Evolutionary conservation across 2,113 vertebrate genomes (phyloP), one percentile per base, ranked within the genome.

Genomic region (Pampusana beccarii): DNA sequence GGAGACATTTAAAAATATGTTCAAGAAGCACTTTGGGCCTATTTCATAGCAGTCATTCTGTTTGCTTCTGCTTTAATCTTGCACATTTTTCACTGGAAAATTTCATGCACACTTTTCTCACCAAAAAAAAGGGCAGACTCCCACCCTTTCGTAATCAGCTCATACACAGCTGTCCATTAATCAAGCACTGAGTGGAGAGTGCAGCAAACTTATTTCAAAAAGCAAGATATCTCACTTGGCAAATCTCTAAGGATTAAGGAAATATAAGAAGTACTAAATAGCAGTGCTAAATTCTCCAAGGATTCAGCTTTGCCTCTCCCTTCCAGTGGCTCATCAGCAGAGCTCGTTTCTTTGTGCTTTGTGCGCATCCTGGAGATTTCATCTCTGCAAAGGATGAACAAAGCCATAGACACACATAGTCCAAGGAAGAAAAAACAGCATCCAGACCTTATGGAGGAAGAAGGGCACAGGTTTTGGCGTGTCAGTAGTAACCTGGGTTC

Each of bases 11-110:
- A 72, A 80, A 88, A 65, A 84, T 88, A 90, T 84, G 88, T 86
- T 88, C 5, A 44, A 88, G 86, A 92, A 51, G 33, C 48, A 50
- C 77, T 88, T 82, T 60, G 38, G 51, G 36, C 48, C 54, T 61
- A 57, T 94, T 96, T 96, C 2, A 0, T 74, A 53, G 64, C 33
- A 92, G 48, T 56, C 23, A 31, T 66, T 90, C 57, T 69, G 16
- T 86, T 95, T 83, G 66, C 44, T 92, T 88, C 21, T 25, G 71
- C 66, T 88, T 92, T 85, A 57, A 77, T 88, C 53, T 86, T 86
- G 65, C 60, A 65, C 44, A 23, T 80, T 96, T 93, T 77, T 92
- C 72, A n/a, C 42, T 65, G 38, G 60, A 66, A 90, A 80, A 86
- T 78, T 46, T 85, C n/a, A 48, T 70, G 46, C 36, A 42, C 6